Evolutionary conservation across 2,888 invertebrate genomes (phyloP), one percentile per base, ranked within the genome.

Genomic region (Pharmacophagus antenor): DNA sequence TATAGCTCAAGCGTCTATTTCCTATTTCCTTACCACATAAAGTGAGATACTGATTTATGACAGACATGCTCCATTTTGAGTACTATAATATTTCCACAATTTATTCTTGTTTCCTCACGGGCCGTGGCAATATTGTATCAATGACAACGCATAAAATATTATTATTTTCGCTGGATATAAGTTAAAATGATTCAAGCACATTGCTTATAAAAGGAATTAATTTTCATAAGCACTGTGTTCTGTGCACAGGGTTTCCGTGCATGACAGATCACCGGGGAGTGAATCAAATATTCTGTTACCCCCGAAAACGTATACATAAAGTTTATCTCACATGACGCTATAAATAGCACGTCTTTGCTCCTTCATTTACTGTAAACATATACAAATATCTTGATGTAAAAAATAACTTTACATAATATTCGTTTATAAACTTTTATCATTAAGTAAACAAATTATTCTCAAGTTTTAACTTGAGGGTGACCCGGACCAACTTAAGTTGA

Each of bases 221-320:
- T 66, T 75, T 69, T 73, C 70, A 70, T 67, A 72, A 70, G 71
- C 62, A 65, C 65, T 62, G 67, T 67, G 62, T 63, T 10, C 2
- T 3, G 31, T 7, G 31, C 23, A 67, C 64, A 62, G 67, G 69
- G 69, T 66, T 63, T 66, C 65, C 64, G 76, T 69, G 74, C 74
- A 76, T 81, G 79, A 82, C 80, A 78, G 80, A 82, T 84, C 76
- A 78, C 77, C 71, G 63, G 67, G 80, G 76, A 78, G 79, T 74
- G 76, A 82, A 82, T 82, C 80, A 82, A 84, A 83, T 78, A 82
- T 76, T 69, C 68, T 64, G 69, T 62, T 72, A 77, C 74, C 73
- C 17, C 18, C 65, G 70, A 69, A 70, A 63, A 64, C 63, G 58
- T 63, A 51, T 56, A 47, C 61, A 63, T 63, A 64, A 63, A 64